Base-by-base conservation (phyloP, 2,797 vertebrate species). In the Pangasius krempfi region DNA sequence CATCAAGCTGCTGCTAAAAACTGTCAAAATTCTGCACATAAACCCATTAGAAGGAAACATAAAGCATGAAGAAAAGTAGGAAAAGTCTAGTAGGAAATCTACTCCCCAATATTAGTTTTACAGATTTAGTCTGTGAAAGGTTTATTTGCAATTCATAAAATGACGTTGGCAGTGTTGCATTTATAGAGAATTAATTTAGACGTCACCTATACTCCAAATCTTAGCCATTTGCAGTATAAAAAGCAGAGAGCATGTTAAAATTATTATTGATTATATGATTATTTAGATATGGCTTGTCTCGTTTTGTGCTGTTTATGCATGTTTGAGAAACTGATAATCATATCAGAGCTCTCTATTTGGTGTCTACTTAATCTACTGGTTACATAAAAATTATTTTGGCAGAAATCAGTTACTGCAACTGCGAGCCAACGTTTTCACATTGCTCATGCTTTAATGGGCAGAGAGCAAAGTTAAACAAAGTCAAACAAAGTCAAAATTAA, bases 121-220 rank as follows among this genome's bases (percentile, higher is more conserved):
- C 2, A n/a, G 47, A 54, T 9, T 30, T n/a, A 73, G 72, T 25
- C 40, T n/a, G n/a, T n/a, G n/a, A 22, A 27, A 50, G 37, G 12
- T 78, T 78, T 54, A 78, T 52, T 52, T 52, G 75, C 47, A 5
- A 76, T 76, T 76, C 14, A 78, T n/a, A 52, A 47, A 78, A 78
- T n/a, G 6, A 78, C 6, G 40, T 44, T 44, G 6, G 27, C 47
- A 18, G 40, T 40, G 37, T 73, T 78, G 47, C 5, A 8, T 78
- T 44, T 78, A 3, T 16, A 78, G 47, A 30, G 27, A 52, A 18
- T 52, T 44, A 4, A 47, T 30, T n/a, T 27, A 44, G 1, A 75
- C 4, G 0, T 27, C 6, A 47, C 14, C 27, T 2, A 27, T 27
- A 25, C 40, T 27, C 40, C 47, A 6, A 2, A 44, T 44, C 44